Base-by-base conservation (phyloP, 53 echinoderm and acorn worm genomes). In the Apostichopus leukothele region DNA sequence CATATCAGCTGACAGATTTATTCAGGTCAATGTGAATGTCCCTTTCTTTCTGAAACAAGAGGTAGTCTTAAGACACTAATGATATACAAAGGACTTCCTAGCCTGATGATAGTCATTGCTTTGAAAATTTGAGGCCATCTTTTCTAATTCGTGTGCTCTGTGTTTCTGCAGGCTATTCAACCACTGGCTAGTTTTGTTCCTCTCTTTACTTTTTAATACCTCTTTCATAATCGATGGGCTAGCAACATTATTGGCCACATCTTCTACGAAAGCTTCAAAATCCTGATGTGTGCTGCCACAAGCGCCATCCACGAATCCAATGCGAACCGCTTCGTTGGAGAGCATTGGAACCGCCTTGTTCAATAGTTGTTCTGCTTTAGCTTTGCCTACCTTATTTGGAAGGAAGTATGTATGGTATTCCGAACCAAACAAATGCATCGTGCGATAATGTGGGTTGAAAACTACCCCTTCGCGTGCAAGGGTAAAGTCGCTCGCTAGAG, bases 391-490 rank as follows among this genome's bases (percentile, higher is more conserved):
- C 77, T 52, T 76, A 39, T 16, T 13, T 21, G 77, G 77, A 21
- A 76, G 77, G 50, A 76, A 76, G 16, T 12, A 52, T 52, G 77
- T 51, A 52, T 76, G 77, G 50, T 76, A 76, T 21, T 76, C 77
- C 7, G 77, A 76, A 5, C 77, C 77, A 21, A 51, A 52, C 12
- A 76, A 52, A 21, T 76, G 77, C 77, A 76, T 76, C 50, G 77
- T 25, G 13, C 77, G 77, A 21, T 76, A 76, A 16, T 76, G 77
- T 5, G 77, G 77, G 77, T 76, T 76, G 77, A 76, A 39, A 11
- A 76, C 50, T 39, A 76, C 77, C 50, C 77, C 77, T 52, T 76
- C 50, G 5, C 77, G 16, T 52, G 77, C 50, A 76, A 76, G 52
- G 1, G 26, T n/a, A 9, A 76, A 7, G 77, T 76, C 77, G 39